Evolutionary conservation across 2,888 invertebrate genomes (phyloP), one percentile per base, ranked within the genome.

Genomic region (Pollenia labialis): DNA sequence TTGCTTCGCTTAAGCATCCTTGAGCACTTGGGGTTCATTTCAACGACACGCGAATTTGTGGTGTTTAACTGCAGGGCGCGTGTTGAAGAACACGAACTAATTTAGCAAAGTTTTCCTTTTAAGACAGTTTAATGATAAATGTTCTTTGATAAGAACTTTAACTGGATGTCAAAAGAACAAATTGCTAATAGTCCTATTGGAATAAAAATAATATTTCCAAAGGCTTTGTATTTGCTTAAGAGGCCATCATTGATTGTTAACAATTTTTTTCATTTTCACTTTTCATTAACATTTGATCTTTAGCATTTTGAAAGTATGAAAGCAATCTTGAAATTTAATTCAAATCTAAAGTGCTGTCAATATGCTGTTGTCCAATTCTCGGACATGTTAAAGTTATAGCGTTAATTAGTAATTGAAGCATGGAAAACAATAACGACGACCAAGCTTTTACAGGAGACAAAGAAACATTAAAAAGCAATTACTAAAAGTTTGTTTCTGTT

Each of bases 11-110:
- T 9, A 32, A 75, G 42, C 18, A 69, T 60, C 52, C 46, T 60
- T 60, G 9, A 52, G 16, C 18, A 32, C n/a, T 32, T 60, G 32
- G 60, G 18, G 7, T n/a, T 81, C 50, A 44, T 60, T 42, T 71
- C 18, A 8, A 50, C 16, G 58, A 81, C 74, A 75, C 66, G 58
- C 74, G 66, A 52, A 58, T 60, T 58, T 68, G n/a, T 66, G 9
- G 81, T 56, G 12, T 32, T 32, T 42, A 9, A 42, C 14, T 14
- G 66, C n/a, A 58, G 12, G 54, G 23, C 64, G 66, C 66, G 74
- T 75, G 58, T 75, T 81, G 40, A n/a, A n/a, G 12, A 58, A 68
- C 58, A 75, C 66, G 50, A 81, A 50, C 66, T 75, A 44, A 71
- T 71, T 80, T 77, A 77, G 14, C 23, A 44, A 16, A 18, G 32